Evolutionary conservation across 2,113 vertebrate genomes (phyloP), one percentile per base, ranked within the genome.

Genomic region (Oncorhynchus nerka): DNA sequence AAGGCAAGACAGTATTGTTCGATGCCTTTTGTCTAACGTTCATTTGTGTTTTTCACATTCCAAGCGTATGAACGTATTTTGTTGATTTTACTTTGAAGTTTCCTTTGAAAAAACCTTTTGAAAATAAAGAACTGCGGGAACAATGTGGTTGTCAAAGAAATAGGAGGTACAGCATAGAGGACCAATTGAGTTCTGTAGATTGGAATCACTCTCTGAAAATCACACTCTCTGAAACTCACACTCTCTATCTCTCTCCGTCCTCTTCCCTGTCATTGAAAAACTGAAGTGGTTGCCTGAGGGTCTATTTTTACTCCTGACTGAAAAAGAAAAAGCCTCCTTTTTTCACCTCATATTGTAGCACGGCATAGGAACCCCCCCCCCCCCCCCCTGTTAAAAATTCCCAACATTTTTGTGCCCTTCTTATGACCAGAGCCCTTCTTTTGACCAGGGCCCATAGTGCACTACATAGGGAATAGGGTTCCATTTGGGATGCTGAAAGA

Each of bases 291-390:
- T 76, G 75, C 64, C 69, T 72, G 22, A 8, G 55, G 28, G 79
- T 0, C 78, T 83, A 85, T 22, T 68, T 79, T 69, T 78, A 86
- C 62, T 71, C 22, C 66, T 55, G 13, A 55, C 51, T 15, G 51
- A 45, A 70, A 34, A 26, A 78, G 48, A 68, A 24, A 57, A 71
- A 45, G 57, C 45, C 70, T 59, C 34, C 34, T 8, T 34, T 16
- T 5, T 80, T 76, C 73, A 16, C 16, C 64, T 34, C 49, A 4
- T 4, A n/a, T 69, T 49, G 51, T 26, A 32, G 5, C n/a, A n/a
- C 5, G n/a, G 70, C 51, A 1, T 34, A 73, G 71, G 26, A 81
- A 59, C 75, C 30, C 70, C 32, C 59, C 11, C 59, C 70, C 32
- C 59, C 11, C 59, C 59, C 59, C 39, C 59, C n/a, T 7, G 7